Evolutionary conservation across 2,888 invertebrate genomes (phyloP).

Genomic region (Rhopalosiphum nymphaeae): DNA sequence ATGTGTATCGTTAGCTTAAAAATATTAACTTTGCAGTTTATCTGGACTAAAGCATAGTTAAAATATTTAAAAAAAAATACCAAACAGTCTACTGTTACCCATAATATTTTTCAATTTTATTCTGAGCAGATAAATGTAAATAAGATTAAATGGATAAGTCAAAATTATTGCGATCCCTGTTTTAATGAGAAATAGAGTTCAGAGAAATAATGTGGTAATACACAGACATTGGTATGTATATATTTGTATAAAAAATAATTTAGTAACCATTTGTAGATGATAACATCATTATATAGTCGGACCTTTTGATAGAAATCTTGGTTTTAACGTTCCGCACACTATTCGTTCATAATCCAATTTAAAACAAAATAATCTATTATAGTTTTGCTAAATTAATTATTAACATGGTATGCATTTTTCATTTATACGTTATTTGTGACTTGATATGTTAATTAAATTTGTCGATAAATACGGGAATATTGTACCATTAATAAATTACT

Average conservation of each 20-base stretch:
- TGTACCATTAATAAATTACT: not conserved
- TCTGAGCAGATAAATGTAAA: not conserved
- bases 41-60: conserved; percentile 1
- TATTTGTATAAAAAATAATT: conserved; percentile 20
- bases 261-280: not conserved
- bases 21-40: not conserved
- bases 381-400: conserved; percentile 9
- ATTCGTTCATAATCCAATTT: not conserved
- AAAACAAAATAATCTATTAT: conserved; percentile 14
- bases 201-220: not conserved
- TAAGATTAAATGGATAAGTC: conserved; percentile 9
- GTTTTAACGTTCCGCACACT: not conserved
- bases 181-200: conserved; percentile 15
- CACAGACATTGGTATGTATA: too few species aligned
- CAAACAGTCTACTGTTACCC: not conserved
- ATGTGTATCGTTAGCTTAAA: not conserved
- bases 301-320: conserved; percentile 25
- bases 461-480: not conserved
- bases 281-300: conserved; percentile 6
- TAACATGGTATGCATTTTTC: not conserved
- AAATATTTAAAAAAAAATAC: not conserved
- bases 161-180: conserved; percentile 11
- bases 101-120: conserved; percentile 12
- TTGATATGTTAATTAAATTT: not conserved
- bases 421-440: not conserved